Base-by-base conservation (phyloP, 2,797 vertebrate genomes). In the Rhincodon typus region DNA sequence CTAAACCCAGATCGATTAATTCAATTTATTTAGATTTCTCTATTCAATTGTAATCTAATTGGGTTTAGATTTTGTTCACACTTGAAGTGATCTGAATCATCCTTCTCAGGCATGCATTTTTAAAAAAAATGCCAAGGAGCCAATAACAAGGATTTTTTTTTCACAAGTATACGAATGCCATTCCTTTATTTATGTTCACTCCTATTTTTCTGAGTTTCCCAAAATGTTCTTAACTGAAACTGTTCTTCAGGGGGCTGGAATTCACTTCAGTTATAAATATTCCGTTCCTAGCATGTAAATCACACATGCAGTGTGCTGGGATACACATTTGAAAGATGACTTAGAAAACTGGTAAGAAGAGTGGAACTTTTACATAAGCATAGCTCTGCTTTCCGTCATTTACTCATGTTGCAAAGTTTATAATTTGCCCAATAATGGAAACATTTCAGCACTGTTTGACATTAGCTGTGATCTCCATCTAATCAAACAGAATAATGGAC, bases 1-100 rank as follows among this genome's bases (percentile, higher is more conserved):
- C 84, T 96, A 97, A 97, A 96, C 96, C 96, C 79, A 96, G 96
- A 96, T 77, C 96, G 97, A 97, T 97, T 98, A 97, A 97, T 96
- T 97, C 96, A 97, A 97, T 97, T 97, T 97, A 97, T 97, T 96
- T 96, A 87, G 97, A 97, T 97, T 96, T 96, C 46, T 97, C 97
- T 97, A 97, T 96, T 97, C 96, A 95, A 15, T 97, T 97, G 97
- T 96, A 96, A 96, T 96, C 96, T 96, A 96, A 96, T 96, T 97
- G 96, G 97, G 90, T 72, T 96, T 96, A 90, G 96, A 96, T 96
- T 96, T 93, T 97, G 96, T 94, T 86, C 90, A 96, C 87, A 96
- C 95, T 77, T 95, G 91, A 96, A 96, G 95, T 97, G 96, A 96
- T 96, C 96, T 96, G 94, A 94, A 94, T 94, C 70, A 74, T 53